phyloP scores from a whole-genome alignment of 2,888 invertebrate species.

The Polyommatus iphigenia region DNA sequence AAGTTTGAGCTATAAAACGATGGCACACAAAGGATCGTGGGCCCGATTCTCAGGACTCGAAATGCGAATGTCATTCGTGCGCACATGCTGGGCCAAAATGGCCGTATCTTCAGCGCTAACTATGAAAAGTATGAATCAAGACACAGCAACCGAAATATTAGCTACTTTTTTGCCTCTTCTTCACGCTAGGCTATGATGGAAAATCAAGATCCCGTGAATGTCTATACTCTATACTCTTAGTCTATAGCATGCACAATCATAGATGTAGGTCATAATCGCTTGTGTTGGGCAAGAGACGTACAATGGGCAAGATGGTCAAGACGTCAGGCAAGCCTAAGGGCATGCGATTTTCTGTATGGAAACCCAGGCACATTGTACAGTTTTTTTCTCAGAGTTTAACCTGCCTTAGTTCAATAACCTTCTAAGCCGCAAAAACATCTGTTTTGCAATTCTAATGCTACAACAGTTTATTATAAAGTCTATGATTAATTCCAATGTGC shows the following conservation, averaged over 20 bases:
- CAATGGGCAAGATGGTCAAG: no score
- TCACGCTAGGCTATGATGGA: background rate
- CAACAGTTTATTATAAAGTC: background rate
- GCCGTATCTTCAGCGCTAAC: no score
- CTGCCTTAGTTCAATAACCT: background rate
- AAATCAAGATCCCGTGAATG: no score
- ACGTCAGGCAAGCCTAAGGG: background rate
- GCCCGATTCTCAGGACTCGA: background rate
- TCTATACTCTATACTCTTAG: no score
- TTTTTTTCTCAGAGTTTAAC: background rate
- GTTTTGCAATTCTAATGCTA: background rate
- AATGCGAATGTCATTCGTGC: background rate
- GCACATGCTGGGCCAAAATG: no score
- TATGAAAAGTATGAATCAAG: background rate
- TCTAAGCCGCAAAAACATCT: background rate
- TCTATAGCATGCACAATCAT: no score
- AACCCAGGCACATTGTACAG: background rate
- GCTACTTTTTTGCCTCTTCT: background rate
- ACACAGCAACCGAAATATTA: background rate
- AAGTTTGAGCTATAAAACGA: constrained; percentile 3
- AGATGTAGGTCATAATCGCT: no score
- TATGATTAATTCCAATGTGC: constrained; percentile 3
- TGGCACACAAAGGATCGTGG: background rate
- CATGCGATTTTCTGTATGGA: background rate
- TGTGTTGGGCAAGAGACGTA: no score